Percentiles rank a stretch among this genome's conserved stretches.
Evolutionary conservation across 2,888 invertebrate genomes (phyloP).

Genomic region (Girardia tigrina): DNA sequence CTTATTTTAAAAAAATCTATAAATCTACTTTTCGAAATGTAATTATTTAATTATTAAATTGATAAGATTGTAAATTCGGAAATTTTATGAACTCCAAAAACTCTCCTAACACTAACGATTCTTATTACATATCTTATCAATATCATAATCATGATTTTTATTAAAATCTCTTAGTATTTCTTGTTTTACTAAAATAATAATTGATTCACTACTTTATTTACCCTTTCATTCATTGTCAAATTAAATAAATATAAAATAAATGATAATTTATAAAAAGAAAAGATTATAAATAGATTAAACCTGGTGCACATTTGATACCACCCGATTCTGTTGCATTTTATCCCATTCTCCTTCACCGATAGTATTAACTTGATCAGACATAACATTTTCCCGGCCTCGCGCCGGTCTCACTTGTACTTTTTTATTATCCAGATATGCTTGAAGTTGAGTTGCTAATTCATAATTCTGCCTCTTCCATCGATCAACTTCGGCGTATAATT

Average conservation of each 20-base stretch:
- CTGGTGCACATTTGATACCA: slow-evolving; percentile 75
- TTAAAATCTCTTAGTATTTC: no score
- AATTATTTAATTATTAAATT: no score
- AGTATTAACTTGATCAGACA: slow-evolving; percentile 32
- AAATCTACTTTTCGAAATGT: no score
- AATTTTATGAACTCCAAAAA: no score
- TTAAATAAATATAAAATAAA: background rate
- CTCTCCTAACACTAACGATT: no score
- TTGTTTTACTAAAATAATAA: no score
- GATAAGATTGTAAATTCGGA: no score
- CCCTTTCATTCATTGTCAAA: no score
- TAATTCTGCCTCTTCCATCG: slow-evolving; percentile 1
- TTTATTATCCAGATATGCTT: background rate
- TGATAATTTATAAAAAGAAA: background rate
- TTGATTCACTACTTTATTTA: no score
- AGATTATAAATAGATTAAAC: slow-evolving; percentile 50
- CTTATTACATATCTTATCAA: no score
- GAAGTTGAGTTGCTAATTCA: background rate
- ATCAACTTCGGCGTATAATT: background rate
- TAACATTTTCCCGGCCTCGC: slow-evolving; percentile 32
- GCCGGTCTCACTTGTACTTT: slow-evolving; percentile 21
- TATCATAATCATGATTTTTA: no score
- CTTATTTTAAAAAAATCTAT: no score
- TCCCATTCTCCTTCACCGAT: slow-evolving; percentile 72
- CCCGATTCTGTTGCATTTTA: slow-evolving; percentile 70